Base-by-base conservation (phyloP, 2,888 invertebrate species). In the Noctua janthe region DNA sequence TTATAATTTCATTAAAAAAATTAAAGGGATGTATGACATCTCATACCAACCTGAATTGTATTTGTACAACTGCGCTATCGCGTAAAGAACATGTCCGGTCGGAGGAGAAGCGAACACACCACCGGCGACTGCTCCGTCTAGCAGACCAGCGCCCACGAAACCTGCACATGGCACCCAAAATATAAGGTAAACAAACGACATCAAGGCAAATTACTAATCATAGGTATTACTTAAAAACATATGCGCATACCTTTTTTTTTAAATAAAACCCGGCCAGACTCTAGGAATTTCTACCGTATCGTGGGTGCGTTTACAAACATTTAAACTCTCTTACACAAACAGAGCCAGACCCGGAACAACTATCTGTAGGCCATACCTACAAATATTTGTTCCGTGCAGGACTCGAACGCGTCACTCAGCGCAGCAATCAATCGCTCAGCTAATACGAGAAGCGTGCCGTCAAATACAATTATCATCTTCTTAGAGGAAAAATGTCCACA, bases 71-170 rank as follows among this genome's bases (percentile, higher is more conserved):
- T 97, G 97, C 59, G 97, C 94, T 64, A 98, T 97, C 0, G 98
- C 98, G 56, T 98, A 97, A 1, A 98, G 94, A 23, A 98, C 98
- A 84, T 97, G 97, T 2, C 97, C 96, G 0, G 98, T 97, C 0
- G 98, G 98, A 0, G 99, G 99, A 0, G 98, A 98, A 0, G 98
- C 97, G 93, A 98, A 99, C 67, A 99, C 97, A 0, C 98, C 97
- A 0, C 99, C 99, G 23, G 98, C 97, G 1, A 99, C 97, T 0
- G 98, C 98, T 0, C 98, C 98, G 35, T 98, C 98, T 85, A 99
- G 94, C 98, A 99, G 98, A 1, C 99, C 99, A 66, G 95, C 92
- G 0, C 99, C 99, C 54, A 99, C 98, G 91, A 98, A 98, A 75
- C 98, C 98, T 98, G 90, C 2, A 59, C n/a, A 59, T n/a, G 59